Percentiles rank a stretch among this genome's conserved stretches.
Conservation (phyloP, 2,888 invertebrate genomes). For the Drosophila kambysellisi region DNA sequence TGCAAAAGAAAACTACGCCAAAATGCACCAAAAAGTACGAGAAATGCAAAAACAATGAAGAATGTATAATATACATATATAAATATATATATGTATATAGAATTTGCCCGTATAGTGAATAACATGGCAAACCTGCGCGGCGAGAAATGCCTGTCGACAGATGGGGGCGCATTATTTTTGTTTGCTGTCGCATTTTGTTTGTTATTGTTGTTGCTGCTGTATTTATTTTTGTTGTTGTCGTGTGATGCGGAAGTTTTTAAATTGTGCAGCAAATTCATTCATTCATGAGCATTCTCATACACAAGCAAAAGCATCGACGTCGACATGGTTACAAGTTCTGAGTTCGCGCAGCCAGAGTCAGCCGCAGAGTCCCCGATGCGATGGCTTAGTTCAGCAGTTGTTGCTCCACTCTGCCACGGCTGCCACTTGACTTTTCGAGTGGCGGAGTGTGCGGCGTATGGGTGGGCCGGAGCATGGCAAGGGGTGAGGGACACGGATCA, state of each 20-base stretch:
- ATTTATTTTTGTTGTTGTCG: slow-evolving; percentile 47
- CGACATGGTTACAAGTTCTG: slow-evolving; percentile 28
- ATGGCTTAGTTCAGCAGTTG: slow-evolving; percentile 42
- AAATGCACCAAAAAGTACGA: slow-evolving; percentile 36
- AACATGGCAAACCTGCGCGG: slow-evolving; percentile 43
- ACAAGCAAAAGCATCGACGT: slow-evolving; percentile 23
- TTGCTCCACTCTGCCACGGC: slow-evolving; percentile 37
- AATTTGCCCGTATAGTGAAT: slow-evolving; percentile 11
- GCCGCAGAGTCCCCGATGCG: slow-evolving; percentile 33
- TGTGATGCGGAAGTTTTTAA: slow-evolving; percentile 76
- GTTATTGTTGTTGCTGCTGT: slow-evolving; percentile 19
- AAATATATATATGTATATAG: slow-evolving; percentile 12
- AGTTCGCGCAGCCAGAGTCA: slow-evolving; percentile 30
- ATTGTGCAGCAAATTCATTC: slow-evolving; percentile 74
- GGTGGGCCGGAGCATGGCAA: not conserved
- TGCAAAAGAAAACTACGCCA: slow-evolving; percentile 25
- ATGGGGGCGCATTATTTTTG: slow-evolving; percentile 57
- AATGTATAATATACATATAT: not conserved
- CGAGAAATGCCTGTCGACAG: slow-evolving; percentile 41
- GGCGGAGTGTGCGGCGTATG: slow-evolving; percentile 21
- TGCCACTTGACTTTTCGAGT: slow-evolving; percentile 72
- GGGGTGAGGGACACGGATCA: not conserved
- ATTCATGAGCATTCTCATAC: slow-evolving; percentile 55
- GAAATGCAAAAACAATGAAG: slow-evolving; percentile 1
- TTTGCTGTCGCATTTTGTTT: slow-evolving; percentile 11